These are phyloP conservation scores for Platalea minor DNA, from an alignment of 2,797 vertebrate species.

Conservation along the genomic window DNA sequence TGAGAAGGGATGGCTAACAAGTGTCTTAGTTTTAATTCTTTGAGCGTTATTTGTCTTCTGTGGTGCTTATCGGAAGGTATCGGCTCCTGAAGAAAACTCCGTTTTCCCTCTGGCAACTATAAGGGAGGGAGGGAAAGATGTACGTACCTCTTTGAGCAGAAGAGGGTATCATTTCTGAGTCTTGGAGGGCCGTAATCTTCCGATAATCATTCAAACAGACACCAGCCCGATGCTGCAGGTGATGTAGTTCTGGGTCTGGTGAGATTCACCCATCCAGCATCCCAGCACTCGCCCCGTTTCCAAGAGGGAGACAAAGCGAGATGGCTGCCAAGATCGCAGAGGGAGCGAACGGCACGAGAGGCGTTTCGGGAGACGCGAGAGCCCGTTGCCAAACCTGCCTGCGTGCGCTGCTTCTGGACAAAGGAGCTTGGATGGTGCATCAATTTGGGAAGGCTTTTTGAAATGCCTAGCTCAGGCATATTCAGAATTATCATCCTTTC, in stretches of 20 bases:
- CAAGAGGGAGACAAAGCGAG: background rate
- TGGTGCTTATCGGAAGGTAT: background rate
- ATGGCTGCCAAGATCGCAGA: background rate
- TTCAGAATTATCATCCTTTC: background rate
- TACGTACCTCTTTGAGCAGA: background rate
- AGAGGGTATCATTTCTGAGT: background rate
- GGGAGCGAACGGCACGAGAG: accelerated
- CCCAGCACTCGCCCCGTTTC: accelerated
- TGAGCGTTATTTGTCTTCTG: background rate
- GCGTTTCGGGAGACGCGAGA: accelerated
- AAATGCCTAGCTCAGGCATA: background rate
- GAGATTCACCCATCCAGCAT: background rate
- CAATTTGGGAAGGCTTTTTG: background rate
- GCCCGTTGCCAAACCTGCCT: background rate
- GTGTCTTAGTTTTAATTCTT: background rate
- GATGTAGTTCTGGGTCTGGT: background rate
- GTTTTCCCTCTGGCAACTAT: background rate
- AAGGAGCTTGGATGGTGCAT: background rate
- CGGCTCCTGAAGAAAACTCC: background rate
- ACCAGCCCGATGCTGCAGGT: background rate
- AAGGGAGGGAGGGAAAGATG: background rate
- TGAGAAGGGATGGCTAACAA: background rate
- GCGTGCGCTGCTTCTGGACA: background rate
- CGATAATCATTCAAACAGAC: no score
- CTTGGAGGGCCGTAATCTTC: background rate